Percentiles rank a stretch among this genome's conserved stretches.
Evolutionary conservation across 2,797 vertebrate genomes (phyloP).

Genomic region (Darevskia mixta): DNA sequence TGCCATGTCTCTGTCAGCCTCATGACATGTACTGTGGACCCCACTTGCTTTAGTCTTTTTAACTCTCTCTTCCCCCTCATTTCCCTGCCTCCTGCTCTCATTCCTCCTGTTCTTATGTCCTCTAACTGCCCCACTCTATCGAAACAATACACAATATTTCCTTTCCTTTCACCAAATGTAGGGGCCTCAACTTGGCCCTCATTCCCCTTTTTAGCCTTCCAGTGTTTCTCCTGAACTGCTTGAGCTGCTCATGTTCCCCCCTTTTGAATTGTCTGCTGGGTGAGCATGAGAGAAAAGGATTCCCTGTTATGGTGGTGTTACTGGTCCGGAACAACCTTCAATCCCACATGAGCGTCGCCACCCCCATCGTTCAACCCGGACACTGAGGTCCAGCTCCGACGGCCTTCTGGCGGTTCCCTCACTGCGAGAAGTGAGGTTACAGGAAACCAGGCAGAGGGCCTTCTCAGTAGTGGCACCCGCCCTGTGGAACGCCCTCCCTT

Average conservation of each 20-base stretch:
- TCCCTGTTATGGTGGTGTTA: not conserved
- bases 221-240: not conserved
- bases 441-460: too few species aligned
- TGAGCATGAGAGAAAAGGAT: not conserved
- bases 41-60: not conserved
- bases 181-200: not conserved
- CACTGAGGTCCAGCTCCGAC: too few species aligned
- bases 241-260: not conserved
- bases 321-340: not conserved
- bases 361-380: too few species aligned
- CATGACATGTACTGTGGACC: not conserved
- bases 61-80: not conserved
- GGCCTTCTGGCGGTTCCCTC: too few species aligned
- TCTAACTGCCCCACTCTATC: not conserved
- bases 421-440: too few species aligned
- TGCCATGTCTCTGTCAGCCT: not conserved
- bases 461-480: too few species aligned
- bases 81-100: not conserved
- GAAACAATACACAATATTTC: not conserved
- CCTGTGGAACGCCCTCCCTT: too few species aligned
- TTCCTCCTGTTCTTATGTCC: not conserved
- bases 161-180: too few species aligned
- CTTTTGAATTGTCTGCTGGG: not conserved
- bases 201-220: not conserved
- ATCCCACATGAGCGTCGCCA: too few species aligned